Percentiles rank a stretch among this genome's conserved stretches.
Conservation (phyloP, 2,797 vertebrate genomes). For the Sebastes itinus region DNA sequence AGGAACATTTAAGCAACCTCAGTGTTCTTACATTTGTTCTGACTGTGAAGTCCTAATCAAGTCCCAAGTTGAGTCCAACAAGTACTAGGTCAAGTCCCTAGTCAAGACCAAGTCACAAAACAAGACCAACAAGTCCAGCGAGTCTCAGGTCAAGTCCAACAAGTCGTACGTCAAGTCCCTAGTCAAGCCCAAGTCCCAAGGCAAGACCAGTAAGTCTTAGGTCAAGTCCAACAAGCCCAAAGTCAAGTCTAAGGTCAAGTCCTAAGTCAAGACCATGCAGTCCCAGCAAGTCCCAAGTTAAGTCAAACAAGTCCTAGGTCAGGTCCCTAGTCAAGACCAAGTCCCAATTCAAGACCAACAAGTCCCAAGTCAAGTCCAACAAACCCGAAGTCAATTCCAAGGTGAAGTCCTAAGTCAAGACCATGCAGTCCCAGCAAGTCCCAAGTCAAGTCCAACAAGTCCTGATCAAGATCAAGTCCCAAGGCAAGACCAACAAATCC, state of each 20-base stretch:
- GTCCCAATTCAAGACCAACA: neutral
- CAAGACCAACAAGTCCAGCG: neutral
- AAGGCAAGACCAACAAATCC: neutral
- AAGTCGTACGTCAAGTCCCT: no score
- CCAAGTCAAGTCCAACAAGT: neutral
- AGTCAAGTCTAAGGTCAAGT: neutral
- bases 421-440: neutral
- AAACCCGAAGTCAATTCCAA: neutral
- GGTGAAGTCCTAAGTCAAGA: neutral
- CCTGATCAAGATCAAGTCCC: no score
- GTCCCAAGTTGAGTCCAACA: neutral
- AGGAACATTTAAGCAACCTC: neutral
- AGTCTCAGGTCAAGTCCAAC: neutral
- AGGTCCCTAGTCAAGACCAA: neutral
- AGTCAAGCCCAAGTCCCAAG: neutral
- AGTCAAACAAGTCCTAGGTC: neutral
- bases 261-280: neutral
- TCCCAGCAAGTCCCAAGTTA: neutral
- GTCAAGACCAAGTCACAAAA: neutral
- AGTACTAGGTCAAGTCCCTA: neutral
- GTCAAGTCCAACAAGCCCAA: neutral
- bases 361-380: neutral
- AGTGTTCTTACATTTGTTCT: neutral
- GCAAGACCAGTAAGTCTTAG: neutral
- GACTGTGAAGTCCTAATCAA: neutral